Percentiles rank a stretch among this genome's conserved stretches.
phyloP scores from a whole-genome alignment of 2,797 vertebrate genomes.

The Myotis vivesi region DNA sequence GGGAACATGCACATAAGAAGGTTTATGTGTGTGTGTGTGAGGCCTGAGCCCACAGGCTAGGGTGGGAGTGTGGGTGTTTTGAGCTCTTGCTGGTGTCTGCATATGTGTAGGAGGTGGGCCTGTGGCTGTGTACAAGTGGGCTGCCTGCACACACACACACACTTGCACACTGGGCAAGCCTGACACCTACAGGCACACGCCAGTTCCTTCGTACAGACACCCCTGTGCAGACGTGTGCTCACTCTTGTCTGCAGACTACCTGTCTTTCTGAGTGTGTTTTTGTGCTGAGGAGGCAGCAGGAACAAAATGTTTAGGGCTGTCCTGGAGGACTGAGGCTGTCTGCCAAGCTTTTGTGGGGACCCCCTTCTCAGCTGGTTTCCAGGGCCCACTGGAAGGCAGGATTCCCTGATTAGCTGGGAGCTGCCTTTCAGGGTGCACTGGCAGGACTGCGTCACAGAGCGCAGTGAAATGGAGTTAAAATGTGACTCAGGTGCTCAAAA shows the following conservation, averaged over 20 bases:
- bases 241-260: neutral
- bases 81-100: constrained; percentile 51
- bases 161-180: neutral
- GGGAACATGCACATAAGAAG: neutral
- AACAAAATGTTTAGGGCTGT: neutral
- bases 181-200: neutral
- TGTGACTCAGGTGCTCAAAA: neutral
- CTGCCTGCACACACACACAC: neutral
- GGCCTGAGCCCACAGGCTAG: neutral
- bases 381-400: neutral
- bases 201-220: neutral
- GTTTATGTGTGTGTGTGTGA: neutral
- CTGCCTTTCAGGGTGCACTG: neutral
- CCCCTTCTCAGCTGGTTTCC: neutral
- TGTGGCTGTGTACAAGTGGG: constrained; percentile 15
- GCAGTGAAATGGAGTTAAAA: constrained; percentile 2
- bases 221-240: neutral
- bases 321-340: neutral
- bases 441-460: constrained; percentile 64
- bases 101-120: constrained; percentile 61
- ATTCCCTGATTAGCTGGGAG: neutral
- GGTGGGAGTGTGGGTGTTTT: neutral
- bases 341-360: neutral
- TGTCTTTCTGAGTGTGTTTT: neutral
- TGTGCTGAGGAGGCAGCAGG: neutral